A percentile compares a stretch with the other conserved stretches of the same genome.
Evolutionary conservation across 2,113 vertebrate species (phyloP).

Genomic region (Macquaria australasica): DNA sequence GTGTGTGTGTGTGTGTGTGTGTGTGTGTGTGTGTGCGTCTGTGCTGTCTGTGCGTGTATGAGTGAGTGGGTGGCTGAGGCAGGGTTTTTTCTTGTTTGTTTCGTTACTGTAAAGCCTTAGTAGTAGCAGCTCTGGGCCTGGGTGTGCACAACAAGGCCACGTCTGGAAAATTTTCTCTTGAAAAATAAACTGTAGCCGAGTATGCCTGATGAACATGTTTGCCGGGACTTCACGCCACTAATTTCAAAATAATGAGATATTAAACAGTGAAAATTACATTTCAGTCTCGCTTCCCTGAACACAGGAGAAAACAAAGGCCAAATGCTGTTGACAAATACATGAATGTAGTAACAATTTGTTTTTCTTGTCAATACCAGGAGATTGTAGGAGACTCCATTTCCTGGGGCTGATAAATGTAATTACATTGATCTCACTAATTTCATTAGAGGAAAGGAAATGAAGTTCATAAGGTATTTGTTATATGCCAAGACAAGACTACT

Average conservation of each 20-base stretch:
- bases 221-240: constrained; percentile 59
- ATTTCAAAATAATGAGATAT: constrained; percentile 79
- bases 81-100: constrained; percentile 52
- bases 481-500: constrained; percentile 36
- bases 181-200: constrained; percentile 40
- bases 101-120: constrained; percentile 54
- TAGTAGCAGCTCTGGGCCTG: constrained; percentile 42
- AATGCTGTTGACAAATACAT: constrained; percentile 68
- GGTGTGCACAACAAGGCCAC: constrained; percentile 23
- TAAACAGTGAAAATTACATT: constrained; percentile 76
- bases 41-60: constrained; percentile 10
- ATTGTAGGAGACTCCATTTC: constrained; percentile 71
- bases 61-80: constrained; percentile 64
- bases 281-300: constrained; percentile 66
- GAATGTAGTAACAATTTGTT: constrained; percentile 70
- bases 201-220: constrained; percentile 68
- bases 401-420: constrained; percentile 73
- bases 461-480: constrained; percentile 59
- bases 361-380: constrained; percentile 62
- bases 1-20: constrained; percentile 55
- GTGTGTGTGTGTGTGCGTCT: constrained; percentile 38
- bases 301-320: constrained; percentile 60
- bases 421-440: constrained; percentile 76
- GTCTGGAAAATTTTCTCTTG: constrained; percentile 31
- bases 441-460: constrained; percentile 67